Conservation (phyloP, 2,888 invertebrate species). For the Xylota segnis region DNA sequence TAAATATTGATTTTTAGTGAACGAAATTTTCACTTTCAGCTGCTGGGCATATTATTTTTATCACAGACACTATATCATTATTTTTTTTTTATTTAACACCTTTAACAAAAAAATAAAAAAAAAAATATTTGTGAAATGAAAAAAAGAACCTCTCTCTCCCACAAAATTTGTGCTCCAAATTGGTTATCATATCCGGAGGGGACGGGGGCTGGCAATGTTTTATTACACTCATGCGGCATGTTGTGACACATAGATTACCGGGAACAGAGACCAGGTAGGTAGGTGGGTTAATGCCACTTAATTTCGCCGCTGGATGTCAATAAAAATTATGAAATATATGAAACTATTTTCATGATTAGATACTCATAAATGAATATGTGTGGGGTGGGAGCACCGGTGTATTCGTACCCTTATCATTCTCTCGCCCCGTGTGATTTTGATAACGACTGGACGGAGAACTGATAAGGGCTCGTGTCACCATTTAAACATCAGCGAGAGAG, state of each 20-base stretch:
- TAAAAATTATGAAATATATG: background rate
- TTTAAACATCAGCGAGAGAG: constrained; percentile 79
- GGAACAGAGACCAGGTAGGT: constrained; percentile 12
- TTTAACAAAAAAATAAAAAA: background rate
- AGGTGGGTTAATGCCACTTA: constrained; percentile 34
- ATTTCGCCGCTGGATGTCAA: background rate
- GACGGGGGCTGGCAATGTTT: background rate
- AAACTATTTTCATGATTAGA: constrained; percentile 13
- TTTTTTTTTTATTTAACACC: constrained; percentile 18
- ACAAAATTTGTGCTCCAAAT: constrained; percentile 41
- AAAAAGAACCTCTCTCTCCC: constrained; percentile 13
- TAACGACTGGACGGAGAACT: constrained; percentile 99
- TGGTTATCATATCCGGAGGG: background rate
- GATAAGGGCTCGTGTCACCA: constrained; percentile 95
- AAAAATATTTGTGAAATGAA: background rate
- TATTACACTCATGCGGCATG: constrained; percentile 16
- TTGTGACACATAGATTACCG: constrained; percentile 15
- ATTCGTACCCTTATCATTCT: constrained; percentile 96
- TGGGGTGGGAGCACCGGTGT: constrained; percentile 81
- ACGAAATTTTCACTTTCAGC: constrained; percentile 53
- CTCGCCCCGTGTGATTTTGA: constrained; percentile 92
- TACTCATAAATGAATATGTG: background rate
- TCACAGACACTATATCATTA: constrained; percentile 6
- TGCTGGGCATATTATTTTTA: constrained; percentile 34
- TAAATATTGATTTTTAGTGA: constrained; percentile 56